Conservation (phyloP, 2,888 invertebrate genomes). For the Caenorhabditis japonica region DNA sequence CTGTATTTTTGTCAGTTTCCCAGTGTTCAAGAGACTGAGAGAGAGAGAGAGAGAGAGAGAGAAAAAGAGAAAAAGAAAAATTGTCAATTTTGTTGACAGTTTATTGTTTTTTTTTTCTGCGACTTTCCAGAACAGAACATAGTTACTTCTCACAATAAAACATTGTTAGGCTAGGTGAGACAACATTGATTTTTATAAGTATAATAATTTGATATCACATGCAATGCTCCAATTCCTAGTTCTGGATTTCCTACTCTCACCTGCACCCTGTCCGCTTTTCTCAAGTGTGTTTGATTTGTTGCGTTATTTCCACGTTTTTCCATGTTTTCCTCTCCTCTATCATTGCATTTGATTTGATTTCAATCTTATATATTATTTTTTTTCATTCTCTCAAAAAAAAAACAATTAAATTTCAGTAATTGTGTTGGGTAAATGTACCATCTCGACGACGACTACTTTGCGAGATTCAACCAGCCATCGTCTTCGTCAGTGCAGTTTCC, state of each 20-base stretch:
- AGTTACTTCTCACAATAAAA: too few relatives aligned
- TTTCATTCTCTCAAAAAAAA: not conserved
- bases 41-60: too few relatives aligned
- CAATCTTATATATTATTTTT: not conserved
- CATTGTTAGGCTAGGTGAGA: too few relatives aligned
- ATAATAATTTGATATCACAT: not conserved
- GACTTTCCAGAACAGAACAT: too few relatives aligned
- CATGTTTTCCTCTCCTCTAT: conserved; percentile 8
- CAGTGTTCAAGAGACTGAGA: too few relatives aligned
- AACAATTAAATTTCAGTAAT: conserved; percentile 27
- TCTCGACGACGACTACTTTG: conserved; percentile 58
- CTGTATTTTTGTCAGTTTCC: too few relatives aligned
- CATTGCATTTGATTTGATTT: conserved; percentile 22
- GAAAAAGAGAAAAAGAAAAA: too few relatives aligned
- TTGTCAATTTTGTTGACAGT: too few relatives aligned
- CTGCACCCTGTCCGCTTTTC: conserved; percentile 9
- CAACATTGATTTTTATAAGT: too few relatives aligned
- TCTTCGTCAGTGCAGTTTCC: conserved; percentile 56
- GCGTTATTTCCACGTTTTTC: conserved; percentile 56
- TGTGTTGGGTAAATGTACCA: conserved; percentile 59
- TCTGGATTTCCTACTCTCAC: not conserved
- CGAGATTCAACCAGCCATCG: conserved; percentile 55
- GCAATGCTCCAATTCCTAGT: conserved; percentile 6
- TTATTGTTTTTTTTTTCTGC: too few relatives aligned
- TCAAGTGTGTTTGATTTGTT: conserved; percentile 60